Base-by-base conservation (phyloP, 2,888 invertebrate species). In the Bugulina stolonifera region DNA sequence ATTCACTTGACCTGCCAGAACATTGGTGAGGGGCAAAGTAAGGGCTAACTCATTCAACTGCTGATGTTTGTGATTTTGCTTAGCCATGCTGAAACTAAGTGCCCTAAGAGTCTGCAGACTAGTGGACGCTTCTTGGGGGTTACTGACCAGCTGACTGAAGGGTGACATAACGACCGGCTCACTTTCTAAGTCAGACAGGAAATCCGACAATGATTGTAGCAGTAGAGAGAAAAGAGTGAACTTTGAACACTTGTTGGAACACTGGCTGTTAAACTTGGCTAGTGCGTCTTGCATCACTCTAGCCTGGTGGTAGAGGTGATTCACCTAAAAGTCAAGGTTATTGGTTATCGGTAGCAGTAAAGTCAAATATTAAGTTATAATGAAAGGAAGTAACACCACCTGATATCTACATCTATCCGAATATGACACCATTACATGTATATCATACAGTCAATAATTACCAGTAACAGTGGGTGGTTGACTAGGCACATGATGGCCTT, bases 151-250 rank as follows among this genome's bases (percentile, higher is more conserved):
- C 34, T 64, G 64, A 64, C 64, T 64, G 34, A 64, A 64, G 5
- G 64, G 34, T 10, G 64, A 32, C 5, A 32, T 64, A 18, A 64
- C n/a, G 29, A 64, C 34, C 25, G 32, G 3, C 64, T 64, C 64
- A 14, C 5, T 64, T 27, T 64, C 64, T 14, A 64, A n/a, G 64
- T 64, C 64, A 32, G 3, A 14, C 25, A 64, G 32, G 32, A 64
- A 32, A 32, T 64, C 64, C 3, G 64, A 29, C 5, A 64, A 32
- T 29, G 64, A 64, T 64, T 64, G 64, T 32, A 64, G 64, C 1
- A 64, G 64, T 2, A 64, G 64, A n/a, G 64, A 64, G 32, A 64
- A 64, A 3, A 64, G 64, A 64, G 64, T 64, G 32, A 64, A 64
- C 32, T 64, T 64, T 27, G 32, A 22, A 32, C 64, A 64, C n/a